Conservation (phyloP, 2,797 vertebrate genomes). For the Myripristis jacobus region DNA sequence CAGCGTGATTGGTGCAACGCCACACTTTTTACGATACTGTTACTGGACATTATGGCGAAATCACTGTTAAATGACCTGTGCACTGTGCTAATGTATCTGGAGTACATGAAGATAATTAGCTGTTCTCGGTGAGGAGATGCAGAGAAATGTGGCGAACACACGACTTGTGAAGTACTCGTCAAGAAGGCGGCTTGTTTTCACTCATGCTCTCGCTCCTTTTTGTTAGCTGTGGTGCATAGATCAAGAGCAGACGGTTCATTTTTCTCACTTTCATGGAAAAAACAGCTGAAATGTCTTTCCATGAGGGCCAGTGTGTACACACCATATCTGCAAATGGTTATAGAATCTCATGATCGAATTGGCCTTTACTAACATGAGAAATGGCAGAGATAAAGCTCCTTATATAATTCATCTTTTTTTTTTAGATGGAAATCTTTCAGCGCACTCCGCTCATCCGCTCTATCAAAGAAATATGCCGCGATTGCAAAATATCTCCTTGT, state of each 20-base stretch:
- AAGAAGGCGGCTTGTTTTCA: slow-evolving; percentile 20
- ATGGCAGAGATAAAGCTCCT: neutral
- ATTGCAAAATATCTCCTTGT: neutral
- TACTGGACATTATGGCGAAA: neutral
- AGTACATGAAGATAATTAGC: neutral
- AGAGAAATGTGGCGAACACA: slow-evolving; percentile 1
- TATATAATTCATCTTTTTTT: slow-evolving; percentile 1
- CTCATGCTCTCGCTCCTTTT: slow-evolving; percentile 1
- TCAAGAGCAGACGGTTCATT: slow-evolving; percentile 28
- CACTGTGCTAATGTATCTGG: too few species aligned
- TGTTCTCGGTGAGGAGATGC: neutral
- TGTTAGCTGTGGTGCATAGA: neutral
- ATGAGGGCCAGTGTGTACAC: slow-evolving; percentile 15
- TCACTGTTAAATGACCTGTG: too few species aligned
- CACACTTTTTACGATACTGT: neutral
- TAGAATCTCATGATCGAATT: slow-evolving; percentile 9
- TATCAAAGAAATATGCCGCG: neutral
- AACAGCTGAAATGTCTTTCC: slow-evolving; percentile 21
- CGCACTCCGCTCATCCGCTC: neutral
- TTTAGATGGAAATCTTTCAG: slow-evolving; percentile 9
- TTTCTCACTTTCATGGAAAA: slow-evolving; percentile 23
- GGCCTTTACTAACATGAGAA: slow-evolving; percentile 16
- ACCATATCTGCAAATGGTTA: slow-evolving; percentile 10
- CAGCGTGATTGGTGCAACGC: neutral
- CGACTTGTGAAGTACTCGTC: neutral